phyloP scores from a whole-genome alignment of 37 sponge, comb jelly and placozoan species.

The Aplysina aerophoba region DNA sequence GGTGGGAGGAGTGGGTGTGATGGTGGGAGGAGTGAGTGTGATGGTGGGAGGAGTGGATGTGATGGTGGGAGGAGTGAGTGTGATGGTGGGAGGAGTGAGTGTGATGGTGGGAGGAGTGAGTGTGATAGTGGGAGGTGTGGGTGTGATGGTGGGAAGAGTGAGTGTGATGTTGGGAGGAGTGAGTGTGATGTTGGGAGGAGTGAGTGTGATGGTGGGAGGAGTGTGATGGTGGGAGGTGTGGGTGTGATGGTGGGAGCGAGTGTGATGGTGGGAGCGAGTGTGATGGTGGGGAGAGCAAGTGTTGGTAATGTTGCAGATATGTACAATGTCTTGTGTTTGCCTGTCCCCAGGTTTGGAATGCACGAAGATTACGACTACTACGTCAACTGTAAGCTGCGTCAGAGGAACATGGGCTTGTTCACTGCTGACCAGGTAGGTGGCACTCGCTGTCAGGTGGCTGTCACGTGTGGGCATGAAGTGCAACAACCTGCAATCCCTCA shows the following conservation, averaged over 20 bases:
- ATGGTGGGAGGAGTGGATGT: not conserved
- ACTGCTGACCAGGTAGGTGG: slow-evolving; percentile 84
- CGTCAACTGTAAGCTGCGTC: slow-evolving; percentile 76
- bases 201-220: slow-evolving; percentile 37
- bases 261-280: not conserved
- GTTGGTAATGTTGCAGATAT: too few relatives aligned
- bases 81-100: too few relatives aligned
- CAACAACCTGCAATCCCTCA: too few relatives aligned
- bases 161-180: not conserved
- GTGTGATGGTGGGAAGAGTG: not conserved
- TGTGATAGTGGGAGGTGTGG: too few relatives aligned
- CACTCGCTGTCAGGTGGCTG: not conserved
- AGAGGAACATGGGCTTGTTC: slow-evolving; percentile 93
- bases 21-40: not conserved
- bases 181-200: slow-evolving; percentile 6
- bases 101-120: too few relatives aligned
- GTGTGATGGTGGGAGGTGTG: too few relatives aligned
- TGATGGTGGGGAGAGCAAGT: too few relatives aligned
- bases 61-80: not conserved
- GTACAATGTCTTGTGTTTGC: too few relatives aligned
- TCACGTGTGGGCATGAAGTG: too few relatives aligned
- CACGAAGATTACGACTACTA: slow-evolving; percentile 95
- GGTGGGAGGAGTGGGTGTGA: not conserved
- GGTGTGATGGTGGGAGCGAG: not conserved
- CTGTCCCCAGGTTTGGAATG: slow-evolving; percentile 83